A percentile compares a stretch with the other conserved stretches of the same genome.
Conservation (phyloP, 2,113 vertebrate genomes). For the Hoplias malabaricus region DNA sequence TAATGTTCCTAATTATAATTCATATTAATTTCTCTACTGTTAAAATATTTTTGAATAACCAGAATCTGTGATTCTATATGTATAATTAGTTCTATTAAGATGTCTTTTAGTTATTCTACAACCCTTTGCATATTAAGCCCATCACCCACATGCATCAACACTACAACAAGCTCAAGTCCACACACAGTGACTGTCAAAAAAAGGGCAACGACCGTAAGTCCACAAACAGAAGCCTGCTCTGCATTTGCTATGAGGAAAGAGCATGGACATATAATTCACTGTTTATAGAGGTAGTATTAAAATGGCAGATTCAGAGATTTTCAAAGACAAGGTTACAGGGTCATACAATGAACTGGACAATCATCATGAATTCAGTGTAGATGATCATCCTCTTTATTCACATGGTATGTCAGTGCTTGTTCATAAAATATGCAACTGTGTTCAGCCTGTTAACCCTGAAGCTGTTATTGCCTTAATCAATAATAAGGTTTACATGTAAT, state of each 20-base stretch:
- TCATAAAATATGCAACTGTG: neutral
- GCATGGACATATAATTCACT: neutral
- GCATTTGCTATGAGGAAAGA: conserved; percentile 1
- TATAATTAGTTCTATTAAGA: too few relatives aligned
- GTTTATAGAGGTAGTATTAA: neutral
- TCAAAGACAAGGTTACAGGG: neutral
- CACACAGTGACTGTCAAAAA: conserved; percentile 18
- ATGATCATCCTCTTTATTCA: conserved; percentile 26
- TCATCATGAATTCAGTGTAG: conserved; percentile 1
- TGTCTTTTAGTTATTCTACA: too few relatives aligned
- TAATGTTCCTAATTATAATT: too few relatives aligned
- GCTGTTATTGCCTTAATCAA: neutral
- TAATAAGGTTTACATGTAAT: neutral
- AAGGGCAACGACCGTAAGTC: conserved; percentile 22
- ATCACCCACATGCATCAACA: neutral
- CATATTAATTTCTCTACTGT: too few relatives aligned
- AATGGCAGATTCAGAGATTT: neutral
- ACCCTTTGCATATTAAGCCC: neutral
- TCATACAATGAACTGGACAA: conserved; percentile 14
- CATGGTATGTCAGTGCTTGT: conserved; percentile 12
- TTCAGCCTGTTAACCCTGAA: neutral
- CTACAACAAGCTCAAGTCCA: neutral
- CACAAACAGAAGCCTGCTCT: conserved; percentile 17
- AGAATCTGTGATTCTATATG: too few relatives aligned
- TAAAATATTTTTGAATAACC: too few relatives aligned